A percentile compares a stretch with the other conserved stretches of the same genome.
Evolutionary conservation across 2,888 invertebrate species (phyloP).

Genomic region (Nymphalis urticae): DNA sequence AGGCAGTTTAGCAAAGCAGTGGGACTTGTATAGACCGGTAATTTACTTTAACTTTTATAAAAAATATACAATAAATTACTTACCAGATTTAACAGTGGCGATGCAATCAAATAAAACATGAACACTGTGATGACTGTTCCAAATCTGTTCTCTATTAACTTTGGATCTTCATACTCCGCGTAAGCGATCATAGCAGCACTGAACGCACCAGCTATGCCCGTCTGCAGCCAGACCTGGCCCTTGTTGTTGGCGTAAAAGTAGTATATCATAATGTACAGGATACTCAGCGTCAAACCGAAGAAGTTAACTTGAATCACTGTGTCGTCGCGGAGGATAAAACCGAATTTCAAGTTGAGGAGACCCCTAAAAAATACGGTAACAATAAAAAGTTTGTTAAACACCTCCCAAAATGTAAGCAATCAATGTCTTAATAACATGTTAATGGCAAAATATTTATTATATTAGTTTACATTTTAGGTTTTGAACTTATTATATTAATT

Average conservation of each 20-base stretch:
- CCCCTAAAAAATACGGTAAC: conserved; percentile 77
- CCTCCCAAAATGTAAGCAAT: too few species aligned
- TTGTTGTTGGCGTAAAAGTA: conserved; percentile 83
- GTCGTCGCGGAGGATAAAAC: conserved; percentile 86
- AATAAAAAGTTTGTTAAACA: too few species aligned
- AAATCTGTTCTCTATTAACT: conserved; percentile 84
- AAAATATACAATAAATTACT: conserved; percentile 50
- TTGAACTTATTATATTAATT: too few species aligned
- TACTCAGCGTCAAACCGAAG: conserved; percentile 86
- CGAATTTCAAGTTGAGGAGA: conserved; percentile 88
- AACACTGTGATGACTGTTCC: conserved; percentile 86
- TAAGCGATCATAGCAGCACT: conserved; percentile 84
- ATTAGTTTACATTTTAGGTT: too few species aligned
- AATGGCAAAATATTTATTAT: too few species aligned
- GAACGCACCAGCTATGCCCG: conserved; percentile 80
- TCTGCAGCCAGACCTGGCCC: conserved; percentile 77
- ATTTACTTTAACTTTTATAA: neutral
- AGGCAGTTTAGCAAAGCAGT: too few species aligned
- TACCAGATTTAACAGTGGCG: conserved; percentile 87
- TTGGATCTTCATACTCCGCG: conserved; percentile 84
- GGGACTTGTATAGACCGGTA: neutral
- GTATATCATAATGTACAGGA: conserved; percentile 85
- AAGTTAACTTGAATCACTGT: conserved; percentile 90
- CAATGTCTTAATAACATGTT: too few species aligned
- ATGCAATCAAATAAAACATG: conserved; percentile 85